These are phyloP conservation scores for Cariama cristata DNA, from an alignment of 2,113 vertebrate genomes.

Conservation along the genomic window DNA sequence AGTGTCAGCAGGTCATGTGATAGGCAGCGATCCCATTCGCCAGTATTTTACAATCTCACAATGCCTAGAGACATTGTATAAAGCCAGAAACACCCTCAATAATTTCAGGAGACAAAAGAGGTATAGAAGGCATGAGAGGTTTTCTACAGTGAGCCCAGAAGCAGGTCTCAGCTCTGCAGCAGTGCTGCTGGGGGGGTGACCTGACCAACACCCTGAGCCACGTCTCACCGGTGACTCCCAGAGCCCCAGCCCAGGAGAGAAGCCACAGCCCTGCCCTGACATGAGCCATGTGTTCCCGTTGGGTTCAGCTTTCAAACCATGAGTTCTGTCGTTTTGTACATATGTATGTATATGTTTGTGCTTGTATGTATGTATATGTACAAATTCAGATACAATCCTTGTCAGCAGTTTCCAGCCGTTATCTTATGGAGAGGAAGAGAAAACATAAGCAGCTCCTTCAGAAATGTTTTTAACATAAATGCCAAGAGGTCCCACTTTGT, in stretches of 20 bases:
- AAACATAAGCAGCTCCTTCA: not conserved
- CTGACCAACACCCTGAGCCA: no score
- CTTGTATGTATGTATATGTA: not conserved
- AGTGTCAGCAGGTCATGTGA: not conserved
- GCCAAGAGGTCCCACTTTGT: not conserved
- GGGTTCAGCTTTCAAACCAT: not conserved
- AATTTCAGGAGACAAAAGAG: not conserved
- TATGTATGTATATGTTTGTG: not conserved
- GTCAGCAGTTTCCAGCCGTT: not conserved
- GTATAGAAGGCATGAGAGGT: not conserved
- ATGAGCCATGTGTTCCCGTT: accelerated
- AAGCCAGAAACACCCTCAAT: not conserved
- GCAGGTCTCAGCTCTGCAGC: not conserved
- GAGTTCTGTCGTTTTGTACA: not conserved
- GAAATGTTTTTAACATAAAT: not conserved
- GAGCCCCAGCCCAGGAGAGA: not conserved
- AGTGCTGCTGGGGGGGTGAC: not conserved
- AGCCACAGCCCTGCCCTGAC: not conserved
- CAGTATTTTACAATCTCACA: not conserved
- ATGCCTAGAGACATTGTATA: not conserved
- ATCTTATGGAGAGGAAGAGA: not conserved
- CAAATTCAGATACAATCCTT: not conserved
- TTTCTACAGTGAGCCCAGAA: not conserved
- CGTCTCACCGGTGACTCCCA: not conserved
- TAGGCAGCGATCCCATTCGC: not conserved